Base-by-base conservation (phyloP, 1,140 invertebrate species). In the Lasioglossum baleicum region DNA sequence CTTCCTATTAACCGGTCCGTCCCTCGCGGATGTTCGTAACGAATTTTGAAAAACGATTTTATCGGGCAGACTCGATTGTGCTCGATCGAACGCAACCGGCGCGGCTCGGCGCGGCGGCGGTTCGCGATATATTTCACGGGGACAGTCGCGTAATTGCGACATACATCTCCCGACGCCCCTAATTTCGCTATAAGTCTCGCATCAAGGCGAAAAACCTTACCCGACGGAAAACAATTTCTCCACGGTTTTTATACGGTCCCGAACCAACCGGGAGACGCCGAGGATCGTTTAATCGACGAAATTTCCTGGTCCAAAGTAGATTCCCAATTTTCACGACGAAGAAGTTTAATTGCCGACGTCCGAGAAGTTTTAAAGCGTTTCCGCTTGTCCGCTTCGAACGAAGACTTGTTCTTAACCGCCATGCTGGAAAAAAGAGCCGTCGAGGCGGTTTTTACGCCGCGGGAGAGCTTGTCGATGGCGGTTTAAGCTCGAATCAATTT, bases 291-390 rank as follows among this genome's bases (percentile, higher is more conserved):
- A 82, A 81, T 86, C 73, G 80, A 83, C 78, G 64, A 87, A 87
- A 86, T 86, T 86, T 17, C 8, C 17, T 20, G 20, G 4, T 6
- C 7, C 20, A 66, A 86, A 84, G 84, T 88, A 88, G 90, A 90
- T 91, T 88, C 86, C 85, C 83, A 91, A 88, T 91, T 85, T 89
- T 81, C 81, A 67, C 63, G 78, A 53, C 75, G 83, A 86, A 86
- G 77, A 90, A 91, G 86, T 89, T 90, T 91, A 88, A 91, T 90
- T 90, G 86, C 70, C 81, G 75, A 69, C 15, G 83, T 84, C 82
- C 75, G 64, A 88, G 3, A 91, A 89, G 85, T 91, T 91, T 90
- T 88, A 86, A 88, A 87, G 84, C 85, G 81, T 87, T 90, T 91
- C 83, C 81, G 82, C 75, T 64, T 63, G 80, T 86, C 67, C 67